These are phyloP conservation scores for Syngnathus floridae DNA, from an alignment of 2,113 vertebrate genomes.

Conservation along the genomic window DNA sequence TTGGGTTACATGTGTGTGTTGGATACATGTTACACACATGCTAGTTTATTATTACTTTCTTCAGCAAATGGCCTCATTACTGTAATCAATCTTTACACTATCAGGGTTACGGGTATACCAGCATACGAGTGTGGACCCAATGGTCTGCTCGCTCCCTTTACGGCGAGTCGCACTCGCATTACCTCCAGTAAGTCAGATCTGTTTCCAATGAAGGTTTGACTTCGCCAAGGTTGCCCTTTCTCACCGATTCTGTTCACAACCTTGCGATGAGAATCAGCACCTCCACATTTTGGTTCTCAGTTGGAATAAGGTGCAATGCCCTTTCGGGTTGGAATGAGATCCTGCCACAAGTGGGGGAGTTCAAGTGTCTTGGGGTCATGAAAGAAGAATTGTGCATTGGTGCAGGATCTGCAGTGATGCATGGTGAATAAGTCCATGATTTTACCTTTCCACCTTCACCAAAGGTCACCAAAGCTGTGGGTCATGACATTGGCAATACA, in stretches of 20 bases:
- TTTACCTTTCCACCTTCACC: no score
- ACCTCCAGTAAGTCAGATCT: background rate
- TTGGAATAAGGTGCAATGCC: no score
- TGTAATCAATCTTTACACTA: background rate
- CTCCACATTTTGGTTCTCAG: no score
- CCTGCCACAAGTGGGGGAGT: no score
- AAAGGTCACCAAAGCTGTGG: no score
- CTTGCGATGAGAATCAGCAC: no score
- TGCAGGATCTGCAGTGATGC: no score
- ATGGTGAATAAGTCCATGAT: no score
- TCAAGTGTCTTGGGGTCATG: no score
- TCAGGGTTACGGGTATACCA: background rate
- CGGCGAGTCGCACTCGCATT: background rate
- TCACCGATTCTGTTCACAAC: background rate
- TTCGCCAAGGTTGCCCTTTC: background rate
- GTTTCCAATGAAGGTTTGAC: background rate
- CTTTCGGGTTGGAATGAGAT: no score
- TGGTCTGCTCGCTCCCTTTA: background rate
- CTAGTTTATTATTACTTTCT: conserved; percentile 17
- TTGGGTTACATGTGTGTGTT: conserved; percentile 59
- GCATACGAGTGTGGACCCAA: background rate
- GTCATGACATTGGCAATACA: no score
- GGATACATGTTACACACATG: conserved; percentile 31
- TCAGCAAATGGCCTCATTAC: conserved; percentile 15
- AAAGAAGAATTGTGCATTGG: no score